Base-by-base conservation (phyloP, 2,113 vertebrate species). In the Chrysochloris asiatica region DNA sequence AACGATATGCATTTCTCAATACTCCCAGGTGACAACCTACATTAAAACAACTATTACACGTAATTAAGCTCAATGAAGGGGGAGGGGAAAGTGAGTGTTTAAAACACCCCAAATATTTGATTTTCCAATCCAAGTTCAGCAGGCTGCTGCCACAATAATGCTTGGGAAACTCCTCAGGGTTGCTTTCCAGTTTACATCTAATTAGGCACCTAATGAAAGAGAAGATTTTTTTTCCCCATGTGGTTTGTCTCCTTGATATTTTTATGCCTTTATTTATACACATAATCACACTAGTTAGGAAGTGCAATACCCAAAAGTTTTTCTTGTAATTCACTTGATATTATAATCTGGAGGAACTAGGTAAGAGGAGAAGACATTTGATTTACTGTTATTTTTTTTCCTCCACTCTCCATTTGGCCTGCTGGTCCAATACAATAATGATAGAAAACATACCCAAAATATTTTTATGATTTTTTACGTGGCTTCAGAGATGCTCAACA, bases 1-100 rank as follows among this genome's bases (percentile, higher is more conserved):
- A 98, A 98, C 97, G 96, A 98, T 97, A 97, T 98, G 98, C 98
- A 95, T 97, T 96, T 95, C 97, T 97, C 97, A 97, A 81, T 95
- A 95, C 97, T 98, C 98, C 97, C 97, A 96, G 97, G 97, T 97
- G 97, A 96, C 97, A 97, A 97, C 97, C 97, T 97, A 97, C 97
- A 97, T 98, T 98, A 98, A 97, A 96, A 97, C 97, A 97, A 97
- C 97, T 96, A 97, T 93, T 97, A 97, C 97, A 96, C 97, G 97
- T 98, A 97, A 98, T 98, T 98, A 97, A 97, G 95, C 97, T 97
- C 97, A 93, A 86, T 91, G 91, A 96, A 97, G 92, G 96, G 96
- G 97, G 97, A 95, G 95, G 94, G 92, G 92, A 93, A 69, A 80
- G 63, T 30, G 30, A 95, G 84, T 94, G 56, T 88, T 95, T 84